These are phyloP conservation scores for Gymnocypris eckloni DNA, from an alignment of 2,797 vertebrate species.

Conservation along the genomic window DNA sequence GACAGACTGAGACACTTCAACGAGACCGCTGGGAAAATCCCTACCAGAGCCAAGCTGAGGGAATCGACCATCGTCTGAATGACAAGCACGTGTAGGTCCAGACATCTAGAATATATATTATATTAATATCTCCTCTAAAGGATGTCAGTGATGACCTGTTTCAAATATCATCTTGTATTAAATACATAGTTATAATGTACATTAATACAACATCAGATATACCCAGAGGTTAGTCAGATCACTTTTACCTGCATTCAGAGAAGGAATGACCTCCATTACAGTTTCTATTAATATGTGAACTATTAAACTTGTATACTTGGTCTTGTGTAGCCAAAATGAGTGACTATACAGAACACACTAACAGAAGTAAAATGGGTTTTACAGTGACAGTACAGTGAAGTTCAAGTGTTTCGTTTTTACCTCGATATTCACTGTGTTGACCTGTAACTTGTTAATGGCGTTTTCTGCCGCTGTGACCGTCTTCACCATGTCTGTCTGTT, in stretches of 20 bases:
- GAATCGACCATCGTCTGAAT: neutral
- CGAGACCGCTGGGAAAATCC: neutral
- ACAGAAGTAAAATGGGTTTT: neutral
- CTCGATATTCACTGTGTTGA: constrained; percentile 81
- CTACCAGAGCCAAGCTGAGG: neutral
- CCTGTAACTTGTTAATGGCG: constrained; percentile 83
- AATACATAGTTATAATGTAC: neutral
- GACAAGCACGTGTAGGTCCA: neutral
- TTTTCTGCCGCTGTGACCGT: constrained; percentile 82
- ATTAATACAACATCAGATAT: neutral
- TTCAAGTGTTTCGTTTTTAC: constrained; percentile 66
- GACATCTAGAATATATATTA: neutral
- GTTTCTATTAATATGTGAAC: neutral
- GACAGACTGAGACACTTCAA: neutral
- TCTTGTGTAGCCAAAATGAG: neutral
- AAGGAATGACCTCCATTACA: neutral
- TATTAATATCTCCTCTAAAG: neutral
- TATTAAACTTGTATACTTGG: neutral
- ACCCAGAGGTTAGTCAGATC: neutral
- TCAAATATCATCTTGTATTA: neutral
- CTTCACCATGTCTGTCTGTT: constrained; percentile 75
- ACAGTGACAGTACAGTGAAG: neutral
- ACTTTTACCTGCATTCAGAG: no score
- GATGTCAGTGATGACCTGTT: neutral
- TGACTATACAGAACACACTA: neutral